phyloP scores from a whole-genome alignment of 2,797 vertebrate genomes.

The Choloepus didactylus region DNA sequence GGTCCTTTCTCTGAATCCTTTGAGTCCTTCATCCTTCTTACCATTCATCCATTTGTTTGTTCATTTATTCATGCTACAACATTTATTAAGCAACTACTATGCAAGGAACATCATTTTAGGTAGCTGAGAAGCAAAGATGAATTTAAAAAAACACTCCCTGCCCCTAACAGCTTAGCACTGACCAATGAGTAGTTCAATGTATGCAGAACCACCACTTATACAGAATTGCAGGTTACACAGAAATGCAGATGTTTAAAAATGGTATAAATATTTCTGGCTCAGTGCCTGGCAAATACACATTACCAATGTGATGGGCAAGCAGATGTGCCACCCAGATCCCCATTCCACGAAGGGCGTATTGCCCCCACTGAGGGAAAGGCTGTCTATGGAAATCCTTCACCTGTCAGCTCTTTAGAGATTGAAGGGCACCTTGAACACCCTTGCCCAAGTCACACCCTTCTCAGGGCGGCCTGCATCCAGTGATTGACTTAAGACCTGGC shows the following conservation, averaged over 20 bases:
- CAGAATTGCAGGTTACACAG: background rate
- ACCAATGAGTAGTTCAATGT: background rate
- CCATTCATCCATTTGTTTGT: background rate
- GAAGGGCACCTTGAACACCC: too few species aligned
- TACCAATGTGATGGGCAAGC: background rate
- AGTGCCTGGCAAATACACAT: background rate
- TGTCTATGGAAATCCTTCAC: background rate
- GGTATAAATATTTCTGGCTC: background rate
- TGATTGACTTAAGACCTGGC: background rate
- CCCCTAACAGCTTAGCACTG: background rate
- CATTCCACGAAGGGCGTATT: background rate
- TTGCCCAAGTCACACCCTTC: background rate
- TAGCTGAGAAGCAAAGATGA: background rate
- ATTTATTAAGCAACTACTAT: background rate
- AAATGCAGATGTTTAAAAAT: background rate
- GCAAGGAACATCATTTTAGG: background rate
- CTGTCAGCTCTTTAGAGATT: background rate
- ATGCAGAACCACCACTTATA: background rate
- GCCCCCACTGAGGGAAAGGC: background rate
- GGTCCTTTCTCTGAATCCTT: background rate
- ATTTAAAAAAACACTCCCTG: background rate
- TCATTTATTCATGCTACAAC: background rate
- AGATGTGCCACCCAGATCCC: too few species aligned
- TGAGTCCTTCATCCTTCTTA: background rate
- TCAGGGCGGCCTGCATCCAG: background rate